Evolutionary conservation across 2,797 vertebrate species (phyloP), one percentile per base, ranked within the genome.

Genomic region (Malurus splendens): DNA sequence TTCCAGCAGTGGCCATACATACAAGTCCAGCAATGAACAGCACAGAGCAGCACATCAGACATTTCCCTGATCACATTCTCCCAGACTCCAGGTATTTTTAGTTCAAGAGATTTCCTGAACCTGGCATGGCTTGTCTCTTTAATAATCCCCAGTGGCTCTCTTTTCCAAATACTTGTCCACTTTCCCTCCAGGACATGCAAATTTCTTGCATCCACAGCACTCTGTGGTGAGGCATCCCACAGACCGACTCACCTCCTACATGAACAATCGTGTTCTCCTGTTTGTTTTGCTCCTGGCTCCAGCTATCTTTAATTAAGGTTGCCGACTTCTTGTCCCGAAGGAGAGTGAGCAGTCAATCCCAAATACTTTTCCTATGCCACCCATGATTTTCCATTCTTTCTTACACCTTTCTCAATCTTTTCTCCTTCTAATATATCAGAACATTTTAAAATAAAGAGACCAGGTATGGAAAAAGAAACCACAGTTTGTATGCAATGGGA

Each of bases 161-260:
- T 90, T 71, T 94, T 89, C 85, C 44, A 87, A 89, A 75, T 32
- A 51, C 55, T 18, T 57, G 87, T 51, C 90, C 92, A 80, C 82
- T 93, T 82, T 85, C 32, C 79, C 94, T 81, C 51, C 59, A 89
- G 89, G 94, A 91, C 79, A 94, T 93, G 94, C 92, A 94, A 82
- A 93, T 94, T 85, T 90, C 79, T 87, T 80, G 76, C 90, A 87
- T 68, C 82, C 70, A 50, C 87, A 91, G 89, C 84, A 74, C 51
- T 82, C 61, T 16, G 89, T 38, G 70, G 47, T 85, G 89, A 90
- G 90, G 66, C 7, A 12, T 74, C 82, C 94, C 89, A 91, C 92
- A 91, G 72, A 91, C 45, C 38, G 1, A 52, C 79, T 87, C 70
- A 75, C 82, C 66, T 93, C 79, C 87, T 84, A 48, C 82, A 68